Evolutionary conservation across 2,888 invertebrate genomes (phyloP).

Genomic region (Chelonus formosanus): DNA sequence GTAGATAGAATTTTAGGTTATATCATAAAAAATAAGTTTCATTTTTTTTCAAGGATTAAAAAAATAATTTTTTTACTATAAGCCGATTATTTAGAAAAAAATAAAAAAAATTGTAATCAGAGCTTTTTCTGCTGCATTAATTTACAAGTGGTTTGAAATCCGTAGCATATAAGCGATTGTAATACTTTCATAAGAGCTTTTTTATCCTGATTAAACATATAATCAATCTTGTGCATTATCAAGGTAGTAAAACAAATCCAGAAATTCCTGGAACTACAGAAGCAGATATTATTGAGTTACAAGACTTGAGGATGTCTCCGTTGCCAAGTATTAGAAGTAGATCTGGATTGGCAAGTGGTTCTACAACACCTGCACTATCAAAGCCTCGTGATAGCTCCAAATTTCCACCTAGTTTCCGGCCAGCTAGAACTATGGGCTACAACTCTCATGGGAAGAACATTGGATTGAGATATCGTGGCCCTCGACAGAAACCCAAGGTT

Average conservation of each 20-base stretch:
- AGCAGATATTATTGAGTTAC: constrained; percentile 89
- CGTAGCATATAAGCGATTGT: too few species aligned
- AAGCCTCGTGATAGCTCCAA: constrained; percentile 72
- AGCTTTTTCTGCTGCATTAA: too few species aligned
- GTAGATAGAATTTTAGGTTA: too few species aligned
- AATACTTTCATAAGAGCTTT: too few species aligned
- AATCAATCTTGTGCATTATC: constrained; percentile 14
- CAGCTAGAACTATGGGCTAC: constrained; percentile 70
- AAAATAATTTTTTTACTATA: too few species aligned
- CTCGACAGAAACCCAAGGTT: constrained; percentile 60
- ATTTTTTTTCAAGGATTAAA: too few species aligned
- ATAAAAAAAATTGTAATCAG: too few species aligned
- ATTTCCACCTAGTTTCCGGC: constrained; percentile 80
- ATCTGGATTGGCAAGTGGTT: constrained; percentile 65
- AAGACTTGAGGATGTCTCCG: constrained; percentile 86
- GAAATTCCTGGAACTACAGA: constrained; percentile 59
- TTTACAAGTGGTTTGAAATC: too few species aligned
- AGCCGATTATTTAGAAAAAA: too few species aligned
- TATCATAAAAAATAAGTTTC: too few species aligned
- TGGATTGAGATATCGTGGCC: constrained; percentile 59
- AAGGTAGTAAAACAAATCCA: constrained; percentile 64
- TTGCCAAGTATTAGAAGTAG: constrained; percentile 78
- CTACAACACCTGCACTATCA: constrained; percentile 62
- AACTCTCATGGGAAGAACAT: constrained; percentile 56
- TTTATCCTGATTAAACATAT: neutral